Evolutionary conservation across 2,888 invertebrate genomes (phyloP).

Genomic region (Meloe dianella): DNA sequence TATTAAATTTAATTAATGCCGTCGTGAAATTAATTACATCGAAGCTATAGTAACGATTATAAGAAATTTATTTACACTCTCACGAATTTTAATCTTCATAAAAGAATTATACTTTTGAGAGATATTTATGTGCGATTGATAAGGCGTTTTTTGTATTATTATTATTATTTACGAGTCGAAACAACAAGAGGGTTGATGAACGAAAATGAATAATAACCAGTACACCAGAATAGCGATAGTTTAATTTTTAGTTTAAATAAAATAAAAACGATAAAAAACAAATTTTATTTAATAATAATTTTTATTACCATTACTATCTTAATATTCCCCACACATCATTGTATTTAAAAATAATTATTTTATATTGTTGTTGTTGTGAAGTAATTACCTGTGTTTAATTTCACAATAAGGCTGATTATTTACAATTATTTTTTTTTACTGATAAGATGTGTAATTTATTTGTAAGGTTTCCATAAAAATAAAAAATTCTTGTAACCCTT

Average conservation of each 20-base stretch:
- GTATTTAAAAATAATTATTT: conserved; percentile 23
- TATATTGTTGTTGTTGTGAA: background rate
- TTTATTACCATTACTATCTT: conserved; percentile 10
- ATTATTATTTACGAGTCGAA: conserved; percentile 23
- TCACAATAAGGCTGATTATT: conserved; percentile 18
- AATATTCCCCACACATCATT: conserved; percentile 11
- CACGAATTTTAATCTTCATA: conserved; percentile 27
- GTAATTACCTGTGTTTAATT: conserved; percentile 20
- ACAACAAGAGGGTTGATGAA: background rate
- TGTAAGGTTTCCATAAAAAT: too few species aligned
- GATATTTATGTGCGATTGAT: conserved; percentile 28
- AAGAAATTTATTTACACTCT: conserved; percentile 23
- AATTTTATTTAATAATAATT: conserved; percentile 16
- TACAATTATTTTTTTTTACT: background rate
- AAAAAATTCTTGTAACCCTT: too few species aligned
- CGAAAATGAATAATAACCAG: conserved; percentile 10
- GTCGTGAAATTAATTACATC: conserved; percentile 21
- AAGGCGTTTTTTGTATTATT: conserved; percentile 11
- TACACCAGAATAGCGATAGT: conserved; percentile 11
- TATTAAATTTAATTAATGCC: conserved; percentile 17
- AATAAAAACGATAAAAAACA: background rate
- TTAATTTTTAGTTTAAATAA: background rate
- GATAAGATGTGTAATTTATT: background rate
- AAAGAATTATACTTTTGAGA: conserved; percentile 2
- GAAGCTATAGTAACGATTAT: conserved; percentile 13